Evolutionary conservation across 2,113 vertebrate genomes (phyloP), one percentile per base, ranked within the genome.

Genomic region (Perca schrenkii): DNA sequence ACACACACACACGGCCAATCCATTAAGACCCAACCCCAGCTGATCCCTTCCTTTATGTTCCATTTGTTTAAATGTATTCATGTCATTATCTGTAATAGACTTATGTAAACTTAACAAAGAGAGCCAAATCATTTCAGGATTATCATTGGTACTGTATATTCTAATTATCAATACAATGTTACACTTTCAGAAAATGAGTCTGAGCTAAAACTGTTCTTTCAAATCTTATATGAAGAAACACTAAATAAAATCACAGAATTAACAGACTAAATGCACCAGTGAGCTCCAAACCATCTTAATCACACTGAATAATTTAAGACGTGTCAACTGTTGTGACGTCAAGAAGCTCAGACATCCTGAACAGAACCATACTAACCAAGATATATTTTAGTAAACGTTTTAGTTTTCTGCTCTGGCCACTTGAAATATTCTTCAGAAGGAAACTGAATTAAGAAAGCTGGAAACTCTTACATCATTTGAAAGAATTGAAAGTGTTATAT

Each of bases 21-120:
- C 92, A 93, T 92, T 92, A 92, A 83, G 84, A 67, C 28, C 8
- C 36, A 73, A 70, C 88, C 80, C 88, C 92, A 91, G 92, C 92
- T 91, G 92, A 88, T 84, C 65, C 91, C 87, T 64, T 72, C 84
- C 71, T 91, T 90, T 91, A 85, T 88, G 80, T 75, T 75, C 50
- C 19, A 17, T 84, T 86, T 31, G 2, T 80, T 82, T 65, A 65
- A 79, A 78, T 75, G 50, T 53, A 70, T 79, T 84, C 84, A 74
- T 74, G 76, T 80, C 53, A 80, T 79, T 77, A 69, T 79, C 86
- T 84, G 62, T 47, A 54, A 69, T 6, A 34, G 72, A 78, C 62
- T 68, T 31, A 86, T 77, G 77, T 83, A 71, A 88, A 89, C 75
- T 36, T 70, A 84, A 86, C 74, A 88, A 61, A 87, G 56, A 16